A percentile compares a stretch with the other conserved stretches of the same genome.
phyloP scores from a whole-genome alignment of 2,888 invertebrate genomes.

The Fragum whitleyi region DNA sequence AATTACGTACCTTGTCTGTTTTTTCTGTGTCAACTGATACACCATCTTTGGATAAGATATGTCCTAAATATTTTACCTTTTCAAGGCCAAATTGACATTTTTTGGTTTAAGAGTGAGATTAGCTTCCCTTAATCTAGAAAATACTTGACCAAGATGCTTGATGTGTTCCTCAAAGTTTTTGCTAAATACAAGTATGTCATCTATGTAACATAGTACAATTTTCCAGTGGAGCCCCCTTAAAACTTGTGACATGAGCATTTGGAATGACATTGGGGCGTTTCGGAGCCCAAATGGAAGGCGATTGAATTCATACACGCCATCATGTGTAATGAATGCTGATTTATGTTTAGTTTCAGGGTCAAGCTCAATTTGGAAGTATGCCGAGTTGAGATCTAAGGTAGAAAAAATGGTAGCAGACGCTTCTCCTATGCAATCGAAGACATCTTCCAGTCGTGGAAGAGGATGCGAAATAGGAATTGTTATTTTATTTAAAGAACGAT shows the following conservation, averaged over 20 bases:
- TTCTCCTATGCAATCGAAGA: constrained; percentile 49
- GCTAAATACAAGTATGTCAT: constrained; percentile 65
- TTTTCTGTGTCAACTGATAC: constrained; percentile 52
- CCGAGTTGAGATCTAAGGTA: constrained; percentile 44
- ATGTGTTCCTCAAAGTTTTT: constrained; percentile 54
- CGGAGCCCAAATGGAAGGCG: constrained; percentile 59
- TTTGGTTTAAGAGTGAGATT: constrained; percentile 37
- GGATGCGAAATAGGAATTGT: constrained; percentile 61
- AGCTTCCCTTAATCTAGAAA: constrained; percentile 44
- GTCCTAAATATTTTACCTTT: constrained; percentile 61
- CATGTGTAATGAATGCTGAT: constrained; percentile 3
- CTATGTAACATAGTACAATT: constrained; percentile 64
- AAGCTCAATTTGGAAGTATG: constrained; percentile 56
- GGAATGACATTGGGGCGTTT: constrained; percentile 60
- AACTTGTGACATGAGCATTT: constrained; percentile 23
- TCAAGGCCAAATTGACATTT: constrained; percentile 61
- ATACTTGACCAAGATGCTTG: constrained; percentile 47
- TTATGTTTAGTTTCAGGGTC: constrained; percentile 56
- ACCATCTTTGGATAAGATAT: constrained; percentile 63
- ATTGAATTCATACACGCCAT: constrained; percentile 30
- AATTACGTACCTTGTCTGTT: constrained; percentile 48
- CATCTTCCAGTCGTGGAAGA: constrained; percentile 51
- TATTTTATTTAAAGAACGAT: constrained; percentile 53
- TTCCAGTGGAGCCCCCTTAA: constrained; percentile 65
- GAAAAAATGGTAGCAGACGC: constrained; percentile 49